Percentiles rank a stretch among this genome's conserved stretches.
These are phyloP conservation scores for Heliothis subflexa DNA, from an alignment of 1,140 invertebrate species.

Conservation along the genomic window DNA sequence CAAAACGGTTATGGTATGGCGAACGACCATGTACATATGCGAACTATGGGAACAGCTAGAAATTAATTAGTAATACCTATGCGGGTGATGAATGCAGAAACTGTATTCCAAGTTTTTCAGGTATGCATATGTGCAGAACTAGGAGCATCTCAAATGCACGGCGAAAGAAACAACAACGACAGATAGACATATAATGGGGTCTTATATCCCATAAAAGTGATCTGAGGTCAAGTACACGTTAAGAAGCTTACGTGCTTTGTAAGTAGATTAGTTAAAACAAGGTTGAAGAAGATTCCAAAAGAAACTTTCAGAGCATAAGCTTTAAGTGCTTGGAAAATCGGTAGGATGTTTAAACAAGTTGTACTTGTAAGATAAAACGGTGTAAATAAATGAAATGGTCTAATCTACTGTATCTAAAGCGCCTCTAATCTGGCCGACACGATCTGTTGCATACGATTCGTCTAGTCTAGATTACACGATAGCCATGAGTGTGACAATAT, in stretches of 20 bases:
- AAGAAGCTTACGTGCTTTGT: too few species aligned
- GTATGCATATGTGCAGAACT: too few species aligned
- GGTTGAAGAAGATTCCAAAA: too few species aligned
- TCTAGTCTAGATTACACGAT: constrained; percentile 17
- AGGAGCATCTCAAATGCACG: too few species aligned
- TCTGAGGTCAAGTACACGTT: too few species aligned
- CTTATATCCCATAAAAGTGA: not conserved
- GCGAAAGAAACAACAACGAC: not conserved
- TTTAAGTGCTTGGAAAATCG: not conserved
- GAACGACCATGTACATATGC: constrained; percentile 16
- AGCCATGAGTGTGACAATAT: not conserved
- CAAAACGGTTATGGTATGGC: constrained; percentile 51
- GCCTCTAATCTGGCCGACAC: constrained; percentile 29
- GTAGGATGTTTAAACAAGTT: constrained; percentile 8
- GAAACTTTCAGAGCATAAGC: too few species aligned
- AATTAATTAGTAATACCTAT: too few species aligned
- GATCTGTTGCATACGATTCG: constrained; percentile 30
- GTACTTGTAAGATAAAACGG: not conserved
- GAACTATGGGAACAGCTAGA: not conserved
- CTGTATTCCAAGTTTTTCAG: too few species aligned
- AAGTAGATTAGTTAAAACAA: too few species aligned
- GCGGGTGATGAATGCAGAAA: too few species aligned
- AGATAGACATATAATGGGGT: not conserved
- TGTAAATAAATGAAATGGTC: constrained; percentile 32
- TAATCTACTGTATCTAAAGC: constrained; percentile 29